A percentile compares a stretch with the other conserved stretches of the same genome.
Conservation (phyloP, 2,888 invertebrate genomes). For the Agriotes lineatus region DNA sequence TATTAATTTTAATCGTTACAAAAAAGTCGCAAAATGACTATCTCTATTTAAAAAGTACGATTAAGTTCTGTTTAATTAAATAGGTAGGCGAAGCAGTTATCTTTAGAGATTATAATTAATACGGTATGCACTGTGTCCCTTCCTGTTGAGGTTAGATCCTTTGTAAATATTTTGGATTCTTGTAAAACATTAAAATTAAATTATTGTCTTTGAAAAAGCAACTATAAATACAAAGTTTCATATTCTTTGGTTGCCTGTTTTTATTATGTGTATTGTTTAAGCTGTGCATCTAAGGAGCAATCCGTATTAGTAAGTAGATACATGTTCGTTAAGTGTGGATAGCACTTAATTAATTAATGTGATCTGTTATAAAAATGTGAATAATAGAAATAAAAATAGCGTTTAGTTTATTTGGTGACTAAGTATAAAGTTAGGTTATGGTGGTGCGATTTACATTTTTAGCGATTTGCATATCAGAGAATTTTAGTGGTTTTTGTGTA, state of each 20-base stretch:
- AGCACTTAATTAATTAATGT: conserved; percentile 17
- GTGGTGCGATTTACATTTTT: conserved; percentile 31
- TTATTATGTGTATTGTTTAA: not conserved
- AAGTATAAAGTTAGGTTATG: conserved; percentile 16
- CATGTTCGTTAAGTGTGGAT: not conserved
- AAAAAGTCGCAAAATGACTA: too few species aligned
- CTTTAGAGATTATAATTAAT: too few species aligned
- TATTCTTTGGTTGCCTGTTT: not conserved
- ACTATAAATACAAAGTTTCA: too few species aligned
- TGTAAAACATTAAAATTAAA: too few species aligned
- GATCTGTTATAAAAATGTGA: conserved; percentile 23
- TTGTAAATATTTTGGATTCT: too few species aligned
- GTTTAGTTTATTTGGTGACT: conserved; percentile 8
- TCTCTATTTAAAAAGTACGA: too few species aligned
- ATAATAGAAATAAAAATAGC: too few species aligned
- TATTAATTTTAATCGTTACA: not conserved
- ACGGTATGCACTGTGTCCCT: too few species aligned
- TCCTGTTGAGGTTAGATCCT: too few species aligned
- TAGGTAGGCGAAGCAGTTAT: too few species aligned
- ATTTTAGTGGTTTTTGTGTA: conserved; percentile 20
- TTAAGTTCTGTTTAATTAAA: too few species aligned
- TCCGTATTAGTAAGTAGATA: not conserved
- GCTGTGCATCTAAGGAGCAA: not conserved
- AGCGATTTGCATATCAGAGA: conserved; percentile 35
- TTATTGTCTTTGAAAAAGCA: too few species aligned